Evolutionary conservation across 2,113 vertebrate genomes (phyloP).

Genomic region (Caretta caretta): DNA sequence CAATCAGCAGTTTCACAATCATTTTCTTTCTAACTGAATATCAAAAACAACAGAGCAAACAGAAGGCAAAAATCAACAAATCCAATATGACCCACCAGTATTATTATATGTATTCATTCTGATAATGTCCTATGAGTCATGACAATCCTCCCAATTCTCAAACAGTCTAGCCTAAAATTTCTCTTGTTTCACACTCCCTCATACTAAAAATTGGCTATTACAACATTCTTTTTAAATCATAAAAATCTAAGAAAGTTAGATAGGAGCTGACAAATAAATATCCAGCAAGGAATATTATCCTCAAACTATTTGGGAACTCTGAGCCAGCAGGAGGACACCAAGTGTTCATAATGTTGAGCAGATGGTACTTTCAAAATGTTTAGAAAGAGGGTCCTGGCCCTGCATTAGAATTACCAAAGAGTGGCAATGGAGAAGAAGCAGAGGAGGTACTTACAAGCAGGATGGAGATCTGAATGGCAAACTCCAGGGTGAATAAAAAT

Average conservation of each 20-base stretch:
- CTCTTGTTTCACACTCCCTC: neutral
- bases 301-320: neutral
- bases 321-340: neutral
- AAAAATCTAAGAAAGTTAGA: neutral
- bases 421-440: neutral
- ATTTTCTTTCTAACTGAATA: neutral
- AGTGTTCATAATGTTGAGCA: neutral
- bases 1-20: fast-evolving
- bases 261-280: neutral
- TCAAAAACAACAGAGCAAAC: neutral
- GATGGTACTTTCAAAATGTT: neutral
- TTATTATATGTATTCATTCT: neutral
- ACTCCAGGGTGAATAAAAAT: neutral
- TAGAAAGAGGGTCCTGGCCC: neutral
- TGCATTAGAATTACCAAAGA: neutral
- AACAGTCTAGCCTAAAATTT: neutral
- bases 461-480: neutral
- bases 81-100: neutral
- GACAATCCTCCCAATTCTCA: constrained; percentile 27
- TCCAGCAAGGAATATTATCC: neutral
- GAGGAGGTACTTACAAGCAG: neutral
- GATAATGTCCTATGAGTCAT: neutral
- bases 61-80: constrained; percentile 4
- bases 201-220: neutral
- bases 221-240: neutral